These are phyloP conservation scores for Crotalus horridus DNA, from an alignment of 2,113 vertebrate genomes.

Conservation along the genomic window DNA sequence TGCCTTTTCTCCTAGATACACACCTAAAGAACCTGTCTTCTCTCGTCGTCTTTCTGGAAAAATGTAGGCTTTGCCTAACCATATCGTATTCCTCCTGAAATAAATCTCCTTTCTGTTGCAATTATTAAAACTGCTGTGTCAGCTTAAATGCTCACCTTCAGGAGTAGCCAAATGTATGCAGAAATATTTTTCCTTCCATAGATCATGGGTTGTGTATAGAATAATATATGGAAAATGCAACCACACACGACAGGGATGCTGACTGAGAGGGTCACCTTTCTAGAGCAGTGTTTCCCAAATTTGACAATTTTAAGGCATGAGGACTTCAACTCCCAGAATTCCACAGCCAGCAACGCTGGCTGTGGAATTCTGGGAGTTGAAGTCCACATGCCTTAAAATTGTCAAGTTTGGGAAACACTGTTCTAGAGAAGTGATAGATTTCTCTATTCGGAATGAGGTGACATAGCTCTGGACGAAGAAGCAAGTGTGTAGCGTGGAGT, in stretches of 20 bases:
- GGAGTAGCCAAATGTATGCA: not conserved
- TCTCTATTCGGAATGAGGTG: not conserved
- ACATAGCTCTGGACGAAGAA: not conserved
- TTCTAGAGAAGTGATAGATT: not conserved
- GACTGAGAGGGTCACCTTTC: not conserved
- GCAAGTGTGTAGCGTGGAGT: not conserved
- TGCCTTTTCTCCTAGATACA: not conserved
- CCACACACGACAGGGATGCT: not conserved
- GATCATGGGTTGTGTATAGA: not conserved
- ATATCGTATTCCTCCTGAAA: not conserved
- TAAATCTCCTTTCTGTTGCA: not conserved
- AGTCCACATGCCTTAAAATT: too few relatives aligned
- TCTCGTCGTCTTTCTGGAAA: not conserved
- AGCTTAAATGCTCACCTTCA: not conserved
- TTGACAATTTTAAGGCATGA: too few relatives aligned
- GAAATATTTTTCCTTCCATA: not conserved
- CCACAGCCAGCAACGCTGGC: too few relatives aligned
- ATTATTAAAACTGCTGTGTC: not conserved
- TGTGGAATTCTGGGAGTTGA: too few relatives aligned
- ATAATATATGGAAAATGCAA: not conserved
- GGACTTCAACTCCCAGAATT: too few relatives aligned
- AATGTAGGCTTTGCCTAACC: not conserved
- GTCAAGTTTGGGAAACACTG: too few relatives aligned
- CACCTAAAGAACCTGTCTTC: not conserved
- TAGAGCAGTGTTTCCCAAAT: not conserved